Evolutionary conservation across 1,140 invertebrate genomes (phyloP), one percentile per base, ranked within the genome.

Genomic region (Euwallacea similis): DNA sequence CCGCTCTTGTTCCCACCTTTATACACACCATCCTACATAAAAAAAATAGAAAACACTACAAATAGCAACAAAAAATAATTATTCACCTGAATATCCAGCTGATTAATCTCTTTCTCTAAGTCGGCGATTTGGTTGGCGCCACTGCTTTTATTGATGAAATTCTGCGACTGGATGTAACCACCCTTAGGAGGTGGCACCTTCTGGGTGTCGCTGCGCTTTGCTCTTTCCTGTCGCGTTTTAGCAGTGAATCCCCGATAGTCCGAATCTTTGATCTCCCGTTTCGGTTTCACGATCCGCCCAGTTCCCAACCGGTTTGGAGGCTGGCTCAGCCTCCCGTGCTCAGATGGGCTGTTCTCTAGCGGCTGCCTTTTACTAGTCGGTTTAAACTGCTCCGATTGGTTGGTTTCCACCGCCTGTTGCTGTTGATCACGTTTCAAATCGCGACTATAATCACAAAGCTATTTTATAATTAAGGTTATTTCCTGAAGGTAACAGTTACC

Each of bases 51-150:
- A 55, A n/a, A 33, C 21, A 13, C 8, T 16, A 46, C 11, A 63
- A 15, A 15, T 10, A 61, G 41, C 10, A 61, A 11, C 42, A 61
- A 61, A 21, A 42, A 15, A 61, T 61, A 50, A 9, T 50, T 0
- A 53, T 15, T 60, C 21, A 69, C 69, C 44, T 72, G 71, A n/a
- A 86, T 72, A 72, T 77, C 83, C 70, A 85, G 75, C 66, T 84
- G 82, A 73, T 82, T 83, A 78, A 85, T 81, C 41, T 85, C 84
- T 67, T 82, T 84, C 70, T 82, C 78, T 43, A 85, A 69, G 47
- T 84, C 83, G 7, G 58, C 79, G 50, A 73, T 79, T 42, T 55
- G 56, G 47, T 60, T 62, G n/a, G 43, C 16, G 44, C 59, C 69
- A 10, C 55, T 75, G 47, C 71, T 76, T 65, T 82, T 73, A 79